Base-by-base conservation (phyloP, 2,113 vertebrate species). In the Scomber japonicus region DNA sequence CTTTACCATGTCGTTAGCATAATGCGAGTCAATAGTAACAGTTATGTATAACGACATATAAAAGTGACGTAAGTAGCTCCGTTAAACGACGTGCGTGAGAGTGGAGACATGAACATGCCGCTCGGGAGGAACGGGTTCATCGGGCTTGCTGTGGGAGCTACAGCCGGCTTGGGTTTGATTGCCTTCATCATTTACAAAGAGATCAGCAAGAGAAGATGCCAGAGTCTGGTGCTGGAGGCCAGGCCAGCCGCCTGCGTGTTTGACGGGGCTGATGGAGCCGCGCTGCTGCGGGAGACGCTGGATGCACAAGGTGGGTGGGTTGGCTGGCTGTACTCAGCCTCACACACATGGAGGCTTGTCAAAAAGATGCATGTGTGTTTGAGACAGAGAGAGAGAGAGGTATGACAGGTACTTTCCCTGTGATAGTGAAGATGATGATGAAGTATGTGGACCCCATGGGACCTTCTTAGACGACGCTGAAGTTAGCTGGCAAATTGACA, bases 91-190 rank as follows among this genome's bases (percentile, higher is more conserved):
- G 1, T 9, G 11, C 19, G 35, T 55, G 17, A n/a, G 35, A 4
- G 40, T 4, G 48, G 16, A 67, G 51, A 70, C 0, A 91, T 91
- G 90, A 91, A 69, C 73, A 3, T 62, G 44, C 61, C 78, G 72
- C 56, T 94, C 4, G 92, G 94, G 1, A 92, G 86, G 62, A 92
- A 49, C 66, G 80, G 89, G 1, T 15, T 90, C 11, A 78, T 95
- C 19, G 92, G 93, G 12, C 83, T 95, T 0, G 90, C 92, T 0
- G 77, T 94, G 2, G 93, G 93, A 48, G 93, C 92, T 2, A 89
- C 94, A 0, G 88, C 92, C 15, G 93, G 94, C 1, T 71, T 93
- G 57, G 92, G 93, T 2, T 13, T 95, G 68, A 82, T 94, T 4
- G 87, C 91, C 3, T 82, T 93, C 45, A 71, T 95, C 0, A 62